A percentile compares a stretch with the other conserved stretches of the same genome.
These are phyloP conservation scores for Drosophila navojoa DNA, from an alignment of 1,140 invertebrate genomes.

Conservation along the genomic window DNA sequence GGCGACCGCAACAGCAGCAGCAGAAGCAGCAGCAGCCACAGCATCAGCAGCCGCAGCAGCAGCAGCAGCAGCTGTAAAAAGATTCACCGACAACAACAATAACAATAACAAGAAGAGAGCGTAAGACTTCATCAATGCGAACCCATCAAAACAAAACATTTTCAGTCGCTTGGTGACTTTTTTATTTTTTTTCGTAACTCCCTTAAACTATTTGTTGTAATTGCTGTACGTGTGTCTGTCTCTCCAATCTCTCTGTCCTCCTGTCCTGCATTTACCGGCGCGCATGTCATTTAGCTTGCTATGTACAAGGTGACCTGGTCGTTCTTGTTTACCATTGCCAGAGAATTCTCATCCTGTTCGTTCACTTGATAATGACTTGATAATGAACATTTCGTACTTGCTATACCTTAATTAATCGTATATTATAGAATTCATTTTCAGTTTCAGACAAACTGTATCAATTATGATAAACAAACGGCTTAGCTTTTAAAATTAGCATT, in stretches of 20 bases:
- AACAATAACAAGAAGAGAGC: conserved; percentile 29
- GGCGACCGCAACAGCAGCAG: too few species aligned
- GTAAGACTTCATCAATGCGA: conserved; percentile 42
- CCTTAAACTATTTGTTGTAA: conserved; percentile 28
- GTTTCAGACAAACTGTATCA: too few species aligned
- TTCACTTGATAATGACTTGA: conserved; percentile 50
- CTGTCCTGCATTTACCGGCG: conserved; percentile 26
- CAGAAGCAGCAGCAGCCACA: background rate
- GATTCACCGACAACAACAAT: conserved; percentile 29
- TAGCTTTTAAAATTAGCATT: too few species aligned
- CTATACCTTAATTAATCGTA: too few species aligned
- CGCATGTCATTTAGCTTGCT: conserved; percentile 12
- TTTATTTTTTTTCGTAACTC: conserved; percentile 42
- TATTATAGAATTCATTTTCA: too few species aligned
- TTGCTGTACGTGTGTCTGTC: conserved; percentile 20
- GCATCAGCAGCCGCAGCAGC: conserved; percentile 4
- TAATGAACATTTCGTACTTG: conserved; percentile 34
- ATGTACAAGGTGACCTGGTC: conserved; percentile 42
- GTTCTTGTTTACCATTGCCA: conserved; percentile 45
- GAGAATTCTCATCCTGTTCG: conserved; percentile 16
- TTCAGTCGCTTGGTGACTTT: conserved; percentile 35
- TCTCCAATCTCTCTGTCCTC: background rate
- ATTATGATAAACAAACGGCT: too few species aligned
- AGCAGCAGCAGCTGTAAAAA: conserved; percentile 33
- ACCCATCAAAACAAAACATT: conserved; percentile 48